phyloP scores from a whole-genome alignment of 2,888 invertebrate genomes.

The Ornithoptera priamus region DNA sequence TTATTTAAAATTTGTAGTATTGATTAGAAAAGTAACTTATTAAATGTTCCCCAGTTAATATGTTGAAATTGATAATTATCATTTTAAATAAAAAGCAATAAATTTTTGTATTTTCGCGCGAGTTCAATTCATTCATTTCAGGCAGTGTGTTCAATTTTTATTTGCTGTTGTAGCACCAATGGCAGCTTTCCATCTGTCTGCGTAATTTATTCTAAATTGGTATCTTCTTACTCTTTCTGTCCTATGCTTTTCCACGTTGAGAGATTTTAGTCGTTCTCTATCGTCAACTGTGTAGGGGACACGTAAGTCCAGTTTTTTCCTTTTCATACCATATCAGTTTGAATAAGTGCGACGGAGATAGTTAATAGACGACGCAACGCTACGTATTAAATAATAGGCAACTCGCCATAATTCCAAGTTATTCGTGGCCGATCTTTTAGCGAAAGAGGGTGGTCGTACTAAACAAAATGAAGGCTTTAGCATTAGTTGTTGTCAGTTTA shows the following conservation, averaged over 20 bases:
- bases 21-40: no score
- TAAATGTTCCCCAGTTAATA: no score
- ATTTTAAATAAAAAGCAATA: not conserved
- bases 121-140: constrained; percentile 37
- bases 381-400: constrained; percentile 65
- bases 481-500: constrained; percentile 80
- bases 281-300: constrained; percentile 50
- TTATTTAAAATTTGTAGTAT: no score
- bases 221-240: constrained; percentile 50
- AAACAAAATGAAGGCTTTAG: constrained; percentile 77
- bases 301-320: constrained; percentile 49
- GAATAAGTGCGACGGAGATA: constrained; percentile 46
- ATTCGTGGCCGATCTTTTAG: constrained; percentile 76
- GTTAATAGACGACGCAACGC: constrained; percentile 49
- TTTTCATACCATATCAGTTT: constrained; percentile 40
- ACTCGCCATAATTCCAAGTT: constrained; percentile 66
- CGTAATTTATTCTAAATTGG: constrained; percentile 55
- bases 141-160: constrained; percentile 70
- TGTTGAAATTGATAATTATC: not conserved
- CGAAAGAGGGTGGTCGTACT: constrained; percentile 56
- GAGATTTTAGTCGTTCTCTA: constrained; percentile 48
- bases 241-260: constrained; percentile 39
- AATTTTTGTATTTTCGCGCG: constrained; percentile 36
- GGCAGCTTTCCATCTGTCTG: constrained; percentile 84
- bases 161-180: constrained; percentile 81